A percentile compares a stretch with the other conserved stretches of the same genome.
Conservation (phyloP, 2,113 vertebrate species). For the Petroica traversi region DNA sequence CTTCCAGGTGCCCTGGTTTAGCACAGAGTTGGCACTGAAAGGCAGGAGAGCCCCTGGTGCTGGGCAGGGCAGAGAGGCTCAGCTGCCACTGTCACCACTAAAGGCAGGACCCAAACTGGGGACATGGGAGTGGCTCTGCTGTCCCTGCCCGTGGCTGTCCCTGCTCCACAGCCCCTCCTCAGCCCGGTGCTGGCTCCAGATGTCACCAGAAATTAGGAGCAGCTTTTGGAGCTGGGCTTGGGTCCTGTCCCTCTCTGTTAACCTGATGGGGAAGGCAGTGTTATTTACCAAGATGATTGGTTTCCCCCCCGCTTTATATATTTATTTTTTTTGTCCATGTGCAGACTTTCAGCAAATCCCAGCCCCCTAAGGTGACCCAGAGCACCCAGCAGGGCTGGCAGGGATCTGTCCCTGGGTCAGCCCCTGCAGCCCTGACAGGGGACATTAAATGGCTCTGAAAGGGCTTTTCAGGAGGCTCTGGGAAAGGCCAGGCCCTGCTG, state of each 20-base stretch:
- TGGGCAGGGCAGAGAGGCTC: too few species aligned
- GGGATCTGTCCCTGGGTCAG: neutral
- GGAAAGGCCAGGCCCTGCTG: slow-evolving; percentile 47
- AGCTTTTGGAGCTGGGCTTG: neutral
- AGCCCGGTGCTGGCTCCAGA: neutral
- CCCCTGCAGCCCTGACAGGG: neutral
- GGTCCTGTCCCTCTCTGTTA: neutral
- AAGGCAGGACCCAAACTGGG: neutral
- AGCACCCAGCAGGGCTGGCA: neutral
- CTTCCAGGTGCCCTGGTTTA: too few species aligned
- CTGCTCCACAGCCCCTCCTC: neutral
- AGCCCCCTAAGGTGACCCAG: neutral
- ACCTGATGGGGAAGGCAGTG: neutral
- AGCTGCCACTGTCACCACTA: neutral
- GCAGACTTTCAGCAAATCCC: neutral
- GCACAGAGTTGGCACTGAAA: too few species aligned
- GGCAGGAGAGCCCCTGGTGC: too few species aligned
- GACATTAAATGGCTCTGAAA: slow-evolving; percentile 37
- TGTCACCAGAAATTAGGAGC: neutral
- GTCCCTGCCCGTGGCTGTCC: neutral
- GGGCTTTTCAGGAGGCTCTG: slow-evolving; percentile 24
- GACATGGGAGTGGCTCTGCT: neutral
- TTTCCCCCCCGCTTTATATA: accelerated
- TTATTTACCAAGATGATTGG: neutral
- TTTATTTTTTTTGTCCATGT: neutral